phyloP scores from a whole-genome alignment of 2,888 invertebrate genomes.

The Eurytoma californica region DNA sequence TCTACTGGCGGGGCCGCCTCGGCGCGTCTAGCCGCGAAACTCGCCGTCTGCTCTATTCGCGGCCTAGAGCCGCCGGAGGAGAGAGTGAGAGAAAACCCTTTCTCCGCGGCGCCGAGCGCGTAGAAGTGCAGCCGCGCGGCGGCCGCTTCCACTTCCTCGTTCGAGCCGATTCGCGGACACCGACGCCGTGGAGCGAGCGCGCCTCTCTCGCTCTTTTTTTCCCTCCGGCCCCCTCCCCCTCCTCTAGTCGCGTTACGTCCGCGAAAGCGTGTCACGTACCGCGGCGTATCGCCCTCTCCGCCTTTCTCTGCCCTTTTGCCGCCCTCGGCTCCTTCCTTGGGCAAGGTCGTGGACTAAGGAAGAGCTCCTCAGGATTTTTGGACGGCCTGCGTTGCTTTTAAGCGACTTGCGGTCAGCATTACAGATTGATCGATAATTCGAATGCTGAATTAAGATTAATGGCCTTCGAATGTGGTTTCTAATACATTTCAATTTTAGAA shows the following conservation, averaged over 20 bases:
- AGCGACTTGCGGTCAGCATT: too few relatives aligned
- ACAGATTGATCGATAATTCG: too few relatives aligned
- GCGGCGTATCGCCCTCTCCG: not conserved
- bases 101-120: slow-evolving; percentile 31
- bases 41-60: slow-evolving; percentile 43
- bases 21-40: slow-evolving; percentile 38
- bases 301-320: not conserved
- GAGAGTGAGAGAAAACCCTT: slow-evolving; percentile 44
- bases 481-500: not conserved
- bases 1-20: slow-evolving; percentile 4
- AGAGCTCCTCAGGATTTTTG: too few relatives aligned
- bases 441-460: too few relatives aligned
- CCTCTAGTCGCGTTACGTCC: not conserved
- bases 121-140: slow-evolving; percentile 24
- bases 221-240: too few relatives aligned
- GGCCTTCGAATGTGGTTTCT: too few relatives aligned
- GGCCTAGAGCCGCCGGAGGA: slow-evolving; percentile 25
- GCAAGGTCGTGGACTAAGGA: too few relatives aligned
- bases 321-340: not conserved
- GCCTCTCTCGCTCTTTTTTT: too few relatives aligned
- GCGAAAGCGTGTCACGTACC: slow-evolving; percentile 42
- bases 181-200: too few relatives aligned
- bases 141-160: slow-evolving; percentile 34
- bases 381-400: too few relatives aligned
- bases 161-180: not conserved